These are phyloP conservation scores for Amphiprion clarkii DNA, from an alignment of 2,797 vertebrate species.

Conservation along the genomic window DNA sequence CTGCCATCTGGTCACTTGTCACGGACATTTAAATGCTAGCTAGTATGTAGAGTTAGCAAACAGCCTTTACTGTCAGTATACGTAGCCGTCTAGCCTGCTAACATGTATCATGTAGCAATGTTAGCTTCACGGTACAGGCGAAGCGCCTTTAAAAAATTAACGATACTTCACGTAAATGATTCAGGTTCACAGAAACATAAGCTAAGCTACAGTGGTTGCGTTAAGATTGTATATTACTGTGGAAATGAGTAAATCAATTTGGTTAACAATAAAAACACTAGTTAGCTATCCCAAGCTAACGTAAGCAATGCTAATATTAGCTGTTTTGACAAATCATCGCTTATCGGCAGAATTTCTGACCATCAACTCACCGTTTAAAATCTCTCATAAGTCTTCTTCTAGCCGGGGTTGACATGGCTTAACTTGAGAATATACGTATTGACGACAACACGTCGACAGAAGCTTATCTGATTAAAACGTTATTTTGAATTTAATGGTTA, in stretches of 20 bases:
- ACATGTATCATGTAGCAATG: slow-evolving; percentile 34
- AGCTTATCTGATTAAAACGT: slow-evolving; percentile 7
- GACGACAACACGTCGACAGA: neutral
- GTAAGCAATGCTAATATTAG: slow-evolving; percentile 65
- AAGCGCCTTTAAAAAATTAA: neutral
- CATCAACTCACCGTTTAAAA: slow-evolving; percentile 92
- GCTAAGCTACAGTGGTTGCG: rapidly evolving
- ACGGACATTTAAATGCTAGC: slow-evolving; percentile 20
- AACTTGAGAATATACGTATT: slow-evolving; percentile 10
- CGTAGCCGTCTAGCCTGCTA: slow-evolving; percentile 16
- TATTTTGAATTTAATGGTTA: slow-evolving; percentile 27
- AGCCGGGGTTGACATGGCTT: slow-evolving; percentile 94
- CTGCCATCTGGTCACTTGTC: neutral
- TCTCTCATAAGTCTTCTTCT: slow-evolving; percentile 97
- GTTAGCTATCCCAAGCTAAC: slow-evolving; percentile 21
- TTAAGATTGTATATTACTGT: rapidly evolving
- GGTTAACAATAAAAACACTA: neutral
- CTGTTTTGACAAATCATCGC: slow-evolving; percentile 63
- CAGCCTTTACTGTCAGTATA: slow-evolving; percentile 6
- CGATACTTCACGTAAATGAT: neutral
- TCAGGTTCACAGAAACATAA: neutral
- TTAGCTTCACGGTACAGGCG: slow-evolving; percentile 17
- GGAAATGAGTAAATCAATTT: rapidly evolving
- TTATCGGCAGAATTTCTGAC: slow-evolving; percentile 39
- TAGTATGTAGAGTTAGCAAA: neutral